Percentiles rank a stretch among this genome's conserved stretches.
Evolutionary conservation across 2,888 invertebrate species (phyloP).

Genomic region (Pheosia gnoma): DNA sequence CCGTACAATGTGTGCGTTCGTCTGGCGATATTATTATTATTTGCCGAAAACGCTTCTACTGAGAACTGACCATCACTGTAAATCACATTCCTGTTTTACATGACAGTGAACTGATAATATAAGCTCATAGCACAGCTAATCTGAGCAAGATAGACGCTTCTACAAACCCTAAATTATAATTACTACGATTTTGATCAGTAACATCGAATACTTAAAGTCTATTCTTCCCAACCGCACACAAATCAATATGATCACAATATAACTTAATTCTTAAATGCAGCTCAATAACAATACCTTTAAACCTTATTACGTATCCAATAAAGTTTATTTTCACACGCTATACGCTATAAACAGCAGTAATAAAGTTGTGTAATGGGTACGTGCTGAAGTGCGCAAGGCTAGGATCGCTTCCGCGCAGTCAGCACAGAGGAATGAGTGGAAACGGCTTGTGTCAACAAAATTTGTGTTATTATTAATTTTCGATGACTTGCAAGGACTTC

Average conservation of each 20-base stretch:
- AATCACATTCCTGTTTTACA: no score
- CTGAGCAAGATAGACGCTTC: no score
- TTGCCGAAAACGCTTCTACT: no score
- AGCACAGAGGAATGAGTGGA: not conserved
- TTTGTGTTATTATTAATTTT: not conserved
- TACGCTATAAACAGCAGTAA: not conserved
- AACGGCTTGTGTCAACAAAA: not conserved
- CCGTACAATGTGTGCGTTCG: no score
- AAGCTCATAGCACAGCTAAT: no score
- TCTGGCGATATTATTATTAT: no score
- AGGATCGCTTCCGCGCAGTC: constrained; percentile 7
- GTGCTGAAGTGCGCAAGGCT: constrained; percentile 6
- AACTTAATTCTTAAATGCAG: constrained; percentile 1
- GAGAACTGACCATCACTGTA: no score
- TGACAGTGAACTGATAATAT: no score
- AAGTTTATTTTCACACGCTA: not conserved
- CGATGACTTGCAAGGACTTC: constrained; percentile 5
- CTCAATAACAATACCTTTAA: not conserved
- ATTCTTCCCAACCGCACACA: not conserved
- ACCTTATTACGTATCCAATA: not conserved
- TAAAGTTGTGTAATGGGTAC: constrained; percentile 1
- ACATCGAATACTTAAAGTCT: no score
- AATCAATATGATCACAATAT: not conserved
- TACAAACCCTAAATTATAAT: no score
- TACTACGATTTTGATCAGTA: no score